Conservation (phyloP, 2,797 vertebrate genomes). For the Neomorphus geoffroyi region DNA sequence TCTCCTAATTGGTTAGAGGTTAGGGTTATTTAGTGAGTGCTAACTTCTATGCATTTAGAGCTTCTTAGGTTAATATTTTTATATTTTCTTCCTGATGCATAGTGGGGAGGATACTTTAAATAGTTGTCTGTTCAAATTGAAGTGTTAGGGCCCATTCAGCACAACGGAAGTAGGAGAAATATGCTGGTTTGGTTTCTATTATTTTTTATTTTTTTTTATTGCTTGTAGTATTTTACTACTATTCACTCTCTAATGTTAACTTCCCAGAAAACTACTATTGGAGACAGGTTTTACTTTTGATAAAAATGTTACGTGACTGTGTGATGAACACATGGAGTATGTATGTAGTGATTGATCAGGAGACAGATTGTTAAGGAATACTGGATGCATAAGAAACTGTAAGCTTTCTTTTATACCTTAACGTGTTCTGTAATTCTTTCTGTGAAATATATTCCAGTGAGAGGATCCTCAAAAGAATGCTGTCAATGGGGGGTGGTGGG, state of each 20-base stretch:
- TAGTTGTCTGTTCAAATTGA: not conserved
- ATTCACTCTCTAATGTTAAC: not conserved
- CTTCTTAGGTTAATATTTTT: not conserved
- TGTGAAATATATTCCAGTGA: not conserved
- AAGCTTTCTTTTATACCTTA: not conserved
- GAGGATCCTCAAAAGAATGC: not conserved
- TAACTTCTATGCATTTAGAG: not conserved
- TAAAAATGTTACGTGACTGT: not conserved
- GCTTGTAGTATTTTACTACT: not conserved
- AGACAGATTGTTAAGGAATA: not conserved
- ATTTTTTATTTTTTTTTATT: not conserved
- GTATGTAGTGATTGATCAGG: not conserved
- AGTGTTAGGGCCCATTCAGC: not conserved
- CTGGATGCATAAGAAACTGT: not conserved
- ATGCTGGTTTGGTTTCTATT: not conserved
- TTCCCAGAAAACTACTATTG: not conserved
- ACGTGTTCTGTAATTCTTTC: not conserved
- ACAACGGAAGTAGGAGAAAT: not conserved
- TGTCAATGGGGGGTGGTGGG: not conserved
- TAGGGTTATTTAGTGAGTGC: not conserved
- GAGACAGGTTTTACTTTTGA: not conserved
- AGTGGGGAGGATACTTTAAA: not conserved
- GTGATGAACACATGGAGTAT: not conserved
- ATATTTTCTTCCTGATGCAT: not conserved
- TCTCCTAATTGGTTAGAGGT: too few species aligned